Evolutionary conservation across 2,888 invertebrate species (phyloP), one percentile per base, ranked within the genome.

Genomic region (Limnephilus auricula): DNA sequence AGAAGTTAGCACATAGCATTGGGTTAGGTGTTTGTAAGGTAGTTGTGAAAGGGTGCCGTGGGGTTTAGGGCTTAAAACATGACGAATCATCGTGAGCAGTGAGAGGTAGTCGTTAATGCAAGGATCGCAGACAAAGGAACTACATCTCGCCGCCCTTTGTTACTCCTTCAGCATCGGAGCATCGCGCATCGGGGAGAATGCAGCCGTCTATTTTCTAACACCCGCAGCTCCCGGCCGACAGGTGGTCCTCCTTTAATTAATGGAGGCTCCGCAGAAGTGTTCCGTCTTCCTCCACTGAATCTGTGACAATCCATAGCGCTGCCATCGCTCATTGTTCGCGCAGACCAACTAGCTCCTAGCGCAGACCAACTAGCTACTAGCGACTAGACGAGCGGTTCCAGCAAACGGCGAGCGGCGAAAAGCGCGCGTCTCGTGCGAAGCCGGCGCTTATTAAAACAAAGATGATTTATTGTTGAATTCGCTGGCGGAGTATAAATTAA

Each of bases 181-280:
- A n/a, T 45, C 86, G 86, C 12, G 86, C 40, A n/a, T 45, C 86
- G 86, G n/a, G 86, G 30, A 65, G 50, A 84, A 84, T 40, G 45
- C 86, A 45, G 15, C 86, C 25, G 13, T n/a, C 86, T 30, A n/a
- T 15, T 50, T 30, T 9, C 40, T 32, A 31, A 65, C n/a, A 30
- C 78, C 65, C 31, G 30, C 86, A 37, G 79, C 65, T 40, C 50
- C 45, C 65, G 31, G 86, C 18, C 86, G 90, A 90, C 90, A 90
- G 90, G 90, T 90, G 90, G 90, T 79, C 79, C 32, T 78, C 50
- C 31, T 32, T 87, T 90, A 90, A 90, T 90, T 90, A 86, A 90
- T 86, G 50, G 80, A 79, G 37, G 79, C 90, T 79, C 45, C 79
- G n/a, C 84, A 18, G 90, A 45, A 84, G 84, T 84, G 37, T 50